phyloP scores from a whole-genome alignment of 2,888 invertebrate genomes.

The Villa cingulata region DNA sequence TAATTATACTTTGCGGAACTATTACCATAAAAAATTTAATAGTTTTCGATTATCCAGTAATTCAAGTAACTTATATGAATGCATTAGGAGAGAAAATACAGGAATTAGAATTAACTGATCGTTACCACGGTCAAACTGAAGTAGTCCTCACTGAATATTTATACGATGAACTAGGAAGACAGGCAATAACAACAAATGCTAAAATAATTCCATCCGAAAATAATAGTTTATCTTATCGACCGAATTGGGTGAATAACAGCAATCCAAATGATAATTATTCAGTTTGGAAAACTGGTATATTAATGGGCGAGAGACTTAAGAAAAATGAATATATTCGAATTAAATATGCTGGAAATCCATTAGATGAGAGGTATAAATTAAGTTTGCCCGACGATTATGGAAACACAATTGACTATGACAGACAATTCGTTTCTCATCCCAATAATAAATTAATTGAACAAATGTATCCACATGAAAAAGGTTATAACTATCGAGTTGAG shows the following conservation, averaged over 20 bases:
- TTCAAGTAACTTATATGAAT: background rate
- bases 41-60: background rate
- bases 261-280: background rate
- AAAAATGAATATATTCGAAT: background rate
- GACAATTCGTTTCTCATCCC: background rate
- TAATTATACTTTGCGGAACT: too few species aligned
- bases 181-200: background rate
- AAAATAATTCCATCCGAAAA: background rate
- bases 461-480: background rate
- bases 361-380: background rate
- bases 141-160: background rate
- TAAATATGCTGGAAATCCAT: background rate
- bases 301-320: background rate
- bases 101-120: background rate
- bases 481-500: background rate
- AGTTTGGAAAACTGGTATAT: background rate
- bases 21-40: background rate
- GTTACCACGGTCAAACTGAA: too few species aligned
- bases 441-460: background rate
- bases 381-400: background rate
- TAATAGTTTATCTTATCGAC: background rate
- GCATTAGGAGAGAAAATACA: background rate
- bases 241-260: background rate
- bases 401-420: background rate
- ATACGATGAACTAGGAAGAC: background rate